Evolutionary conservation across 1,140 invertebrate species (phyloP).

Genomic region (Cherax destructor): DNA sequence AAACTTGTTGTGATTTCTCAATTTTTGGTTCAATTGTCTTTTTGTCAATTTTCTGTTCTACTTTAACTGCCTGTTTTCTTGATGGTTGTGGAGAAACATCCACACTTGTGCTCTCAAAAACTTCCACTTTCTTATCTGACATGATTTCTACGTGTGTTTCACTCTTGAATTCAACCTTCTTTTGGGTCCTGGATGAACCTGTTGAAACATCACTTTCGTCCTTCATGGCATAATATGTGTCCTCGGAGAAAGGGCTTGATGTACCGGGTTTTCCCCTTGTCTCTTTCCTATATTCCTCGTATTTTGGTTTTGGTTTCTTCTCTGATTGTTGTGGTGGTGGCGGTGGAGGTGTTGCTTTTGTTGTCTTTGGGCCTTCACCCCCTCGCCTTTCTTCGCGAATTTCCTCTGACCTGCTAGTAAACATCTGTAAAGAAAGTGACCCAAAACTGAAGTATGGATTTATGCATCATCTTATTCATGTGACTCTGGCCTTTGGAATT

Average conservation of each 20-base stretch:
- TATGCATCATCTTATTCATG: background rate
- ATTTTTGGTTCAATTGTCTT: constrained; percentile 21
- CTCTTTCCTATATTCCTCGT: constrained; percentile 61
- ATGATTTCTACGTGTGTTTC: constrained; percentile 69
- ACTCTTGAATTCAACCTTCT: constrained; percentile 67
- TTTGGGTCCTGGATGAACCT: constrained; percentile 52
- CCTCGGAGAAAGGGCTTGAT: constrained; percentile 67
- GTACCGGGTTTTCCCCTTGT: constrained; percentile 49
- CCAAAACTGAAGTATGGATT: constrained; percentile 19
- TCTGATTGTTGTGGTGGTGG: constrained; percentile 42
- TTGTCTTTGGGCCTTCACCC: constrained; percentile 48
- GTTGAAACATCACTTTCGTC: constrained; percentile 69
- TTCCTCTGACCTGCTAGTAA: constrained; percentile 68
- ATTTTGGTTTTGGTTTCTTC: constrained; percentile 67
- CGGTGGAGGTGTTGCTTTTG: constrained; percentile 13
- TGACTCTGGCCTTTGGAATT: background rate
- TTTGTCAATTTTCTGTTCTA: constrained; percentile 36
- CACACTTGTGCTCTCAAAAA: constrained; percentile 51
- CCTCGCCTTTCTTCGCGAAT: constrained; percentile 52
- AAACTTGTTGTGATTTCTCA: constrained; percentile 11
- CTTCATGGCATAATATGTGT: constrained; percentile 70
- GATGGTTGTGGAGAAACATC: constrained; percentile 52
- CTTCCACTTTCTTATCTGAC: constrained; percentile 71
- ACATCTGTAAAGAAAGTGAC: constrained; percentile 63
- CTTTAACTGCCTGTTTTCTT: constrained; percentile 40